Conservation (phyloP, 1,140 invertebrate species). For the Cyrtorhinus lividipennis region DNA sequence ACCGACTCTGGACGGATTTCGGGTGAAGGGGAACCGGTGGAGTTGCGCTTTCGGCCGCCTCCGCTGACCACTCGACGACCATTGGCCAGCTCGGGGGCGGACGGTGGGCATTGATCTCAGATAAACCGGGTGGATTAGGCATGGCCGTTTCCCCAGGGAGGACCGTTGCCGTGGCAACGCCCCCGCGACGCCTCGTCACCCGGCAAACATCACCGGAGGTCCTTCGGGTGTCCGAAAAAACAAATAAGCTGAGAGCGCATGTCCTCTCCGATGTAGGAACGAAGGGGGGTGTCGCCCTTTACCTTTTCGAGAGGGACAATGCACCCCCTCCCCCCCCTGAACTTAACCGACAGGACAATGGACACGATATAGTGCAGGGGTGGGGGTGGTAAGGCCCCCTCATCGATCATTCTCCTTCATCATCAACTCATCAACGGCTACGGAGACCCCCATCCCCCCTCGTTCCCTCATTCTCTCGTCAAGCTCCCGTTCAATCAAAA, state of each 20-base stretch:
- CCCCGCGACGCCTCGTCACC: too few relatives aligned
- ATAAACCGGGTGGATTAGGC: neutral
- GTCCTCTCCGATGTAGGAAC: too few relatives aligned
- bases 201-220: neutral
- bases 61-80: neutral
- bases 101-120: neutral
- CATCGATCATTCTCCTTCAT: neutral
- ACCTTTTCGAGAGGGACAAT: neutral
- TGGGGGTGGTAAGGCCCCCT: too few relatives aligned
- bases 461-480: too few relatives aligned
- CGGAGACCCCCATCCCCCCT: too few relatives aligned
- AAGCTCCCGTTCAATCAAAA: too few relatives aligned
- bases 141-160: neutral
- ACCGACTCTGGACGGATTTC: too few relatives aligned
- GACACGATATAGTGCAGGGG: neutral
- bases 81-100: neutral
- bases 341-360: neutral
- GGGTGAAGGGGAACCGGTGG: neutral
- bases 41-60: neutral
- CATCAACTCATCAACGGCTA: too few relatives aligned
- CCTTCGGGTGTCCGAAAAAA: neutral
- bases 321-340: too few relatives aligned
- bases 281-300: too few relatives aligned
- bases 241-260: neutral
- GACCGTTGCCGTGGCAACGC: neutral